Conservation (phyloP, 1,140 invertebrate genomes). For the Diorhabda carinulata region DNA sequence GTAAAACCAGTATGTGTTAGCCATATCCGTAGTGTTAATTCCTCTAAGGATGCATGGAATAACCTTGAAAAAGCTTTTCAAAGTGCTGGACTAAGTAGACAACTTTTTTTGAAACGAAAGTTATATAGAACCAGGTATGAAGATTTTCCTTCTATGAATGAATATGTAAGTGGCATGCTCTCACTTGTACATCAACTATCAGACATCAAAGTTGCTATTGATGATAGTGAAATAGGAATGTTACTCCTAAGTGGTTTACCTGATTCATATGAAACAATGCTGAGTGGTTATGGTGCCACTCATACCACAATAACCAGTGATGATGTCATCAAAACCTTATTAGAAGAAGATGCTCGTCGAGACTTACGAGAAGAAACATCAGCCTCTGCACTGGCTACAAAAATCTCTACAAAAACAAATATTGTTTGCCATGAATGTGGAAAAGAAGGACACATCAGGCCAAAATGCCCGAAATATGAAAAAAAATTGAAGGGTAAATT, state of each 20-base stretch:
- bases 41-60: background rate
- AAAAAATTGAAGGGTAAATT: background rate
- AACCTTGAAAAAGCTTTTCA: background rate
- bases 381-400: no score
- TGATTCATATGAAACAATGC: background rate
- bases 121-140: no score
- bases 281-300: conserved; percentile 1
- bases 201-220: background rate
- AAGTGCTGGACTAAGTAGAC: background rate
- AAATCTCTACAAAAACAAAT: background rate
- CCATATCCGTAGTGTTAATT: conserved; percentile 1
- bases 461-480: conserved; percentile 7
- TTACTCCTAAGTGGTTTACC: background rate
- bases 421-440: conserved; percentile 21
- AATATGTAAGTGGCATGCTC: conserved; percentile 3
- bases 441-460: conserved; percentile 19
- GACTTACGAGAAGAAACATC: background rate
- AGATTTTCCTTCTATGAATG: no score
- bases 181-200: background rate
- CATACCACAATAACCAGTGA: background rate
- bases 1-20: conserved; percentile 1
- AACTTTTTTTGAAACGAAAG: background rate
- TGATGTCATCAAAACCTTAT: background rate
- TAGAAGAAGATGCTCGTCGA: conserved; percentile 4
- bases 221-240: background rate